These are phyloP conservation scores for Clivina fossor DNA, from an alignment of 2,888 invertebrate species.

Conservation along the genomic window DNA sequence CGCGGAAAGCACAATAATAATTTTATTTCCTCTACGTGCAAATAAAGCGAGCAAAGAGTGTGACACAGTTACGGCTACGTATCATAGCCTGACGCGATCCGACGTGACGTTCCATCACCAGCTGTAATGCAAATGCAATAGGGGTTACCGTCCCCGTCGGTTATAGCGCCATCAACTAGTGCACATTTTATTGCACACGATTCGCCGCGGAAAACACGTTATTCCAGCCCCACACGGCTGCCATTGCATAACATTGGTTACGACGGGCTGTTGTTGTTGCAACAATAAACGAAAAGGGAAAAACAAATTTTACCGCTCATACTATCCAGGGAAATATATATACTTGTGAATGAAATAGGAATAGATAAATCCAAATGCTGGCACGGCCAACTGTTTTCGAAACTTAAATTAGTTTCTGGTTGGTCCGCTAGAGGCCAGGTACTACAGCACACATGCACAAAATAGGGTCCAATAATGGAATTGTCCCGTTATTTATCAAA, in stretches of 20 bases:
- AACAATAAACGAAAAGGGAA: slow-evolving; percentile 15
- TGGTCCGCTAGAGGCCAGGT: slow-evolving; percentile 31
- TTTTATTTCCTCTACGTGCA: slow-evolving; percentile 12
- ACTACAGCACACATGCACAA: too few relatives aligned
- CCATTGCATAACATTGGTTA: too few relatives aligned
- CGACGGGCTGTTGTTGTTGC: too few relatives aligned
- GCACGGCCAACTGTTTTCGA: slow-evolving; percentile 29
- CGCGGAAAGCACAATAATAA: slow-evolving; percentile 19
- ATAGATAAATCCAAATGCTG: slow-evolving; percentile 33
- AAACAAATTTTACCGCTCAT: slow-evolving; percentile 28
- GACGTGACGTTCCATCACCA: too few relatives aligned
- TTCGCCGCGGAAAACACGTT: slow-evolving; percentile 15
- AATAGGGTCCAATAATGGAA: slow-evolving; percentile 30
- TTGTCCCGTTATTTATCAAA: slow-evolving; percentile 32
- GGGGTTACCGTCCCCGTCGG: too few relatives aligned
- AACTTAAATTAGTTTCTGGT: slow-evolving; percentile 34
- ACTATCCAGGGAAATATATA: slow-evolving; percentile 31
- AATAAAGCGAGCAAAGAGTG: slow-evolving; percentile 10
- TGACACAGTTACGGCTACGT: too few relatives aligned
- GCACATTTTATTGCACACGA: slow-evolving; percentile 16
- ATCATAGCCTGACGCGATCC: too few relatives aligned
- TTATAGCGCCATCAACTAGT: slow-evolving; percentile 13
- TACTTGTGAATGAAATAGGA: slow-evolving; percentile 34
- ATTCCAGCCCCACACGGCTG: too few relatives aligned
- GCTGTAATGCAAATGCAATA: too few relatives aligned